Percentiles rank a stretch among this genome's conserved stretches.
Conservation (phyloP, 2,113 vertebrate genomes). For the Macroglossus sobrinus region DNA sequence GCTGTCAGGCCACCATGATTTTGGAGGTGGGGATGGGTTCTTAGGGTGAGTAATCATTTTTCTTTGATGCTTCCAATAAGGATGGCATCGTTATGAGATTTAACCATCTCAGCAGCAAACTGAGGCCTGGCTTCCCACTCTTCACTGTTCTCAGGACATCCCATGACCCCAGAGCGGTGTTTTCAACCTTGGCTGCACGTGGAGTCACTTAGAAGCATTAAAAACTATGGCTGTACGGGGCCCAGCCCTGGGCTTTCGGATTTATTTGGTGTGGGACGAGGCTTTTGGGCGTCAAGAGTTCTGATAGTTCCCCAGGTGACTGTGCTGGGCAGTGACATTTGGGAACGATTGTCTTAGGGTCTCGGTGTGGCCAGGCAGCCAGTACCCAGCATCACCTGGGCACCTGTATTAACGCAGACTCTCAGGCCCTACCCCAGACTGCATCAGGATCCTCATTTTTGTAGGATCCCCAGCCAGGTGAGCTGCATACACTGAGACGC, state of each 20-base stretch:
- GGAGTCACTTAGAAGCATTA: not conserved
- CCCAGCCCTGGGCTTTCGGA: accelerated
- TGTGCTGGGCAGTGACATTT: not conserved
- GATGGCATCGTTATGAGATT: not conserved
- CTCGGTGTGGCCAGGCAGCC: not conserved
- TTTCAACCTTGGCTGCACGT: not conserved
- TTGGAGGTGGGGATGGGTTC: not conserved
- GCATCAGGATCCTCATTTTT: not conserved
- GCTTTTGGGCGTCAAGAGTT: not conserved
- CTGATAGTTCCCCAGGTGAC: not conserved
- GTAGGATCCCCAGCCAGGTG: too few relatives aligned
- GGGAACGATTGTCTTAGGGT: not conserved
- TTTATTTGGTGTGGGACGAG: not conserved
- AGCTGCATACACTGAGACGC: not conserved
- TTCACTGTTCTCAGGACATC: not conserved
- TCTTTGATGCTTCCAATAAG: not conserved
- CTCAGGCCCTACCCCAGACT: not conserved
- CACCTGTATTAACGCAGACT: not conserved
- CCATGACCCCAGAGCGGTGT: not conserved
- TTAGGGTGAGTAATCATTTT: not conserved
- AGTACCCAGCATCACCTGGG: not conserved
- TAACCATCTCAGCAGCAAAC: not conserved
- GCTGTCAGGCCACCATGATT: not conserved
- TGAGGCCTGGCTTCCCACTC: not conserved
- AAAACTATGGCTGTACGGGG: not conserved